phyloP scores from a whole-genome alignment of 1,140 invertebrate genomes.

The Philopotamus ludificatus region DNA sequence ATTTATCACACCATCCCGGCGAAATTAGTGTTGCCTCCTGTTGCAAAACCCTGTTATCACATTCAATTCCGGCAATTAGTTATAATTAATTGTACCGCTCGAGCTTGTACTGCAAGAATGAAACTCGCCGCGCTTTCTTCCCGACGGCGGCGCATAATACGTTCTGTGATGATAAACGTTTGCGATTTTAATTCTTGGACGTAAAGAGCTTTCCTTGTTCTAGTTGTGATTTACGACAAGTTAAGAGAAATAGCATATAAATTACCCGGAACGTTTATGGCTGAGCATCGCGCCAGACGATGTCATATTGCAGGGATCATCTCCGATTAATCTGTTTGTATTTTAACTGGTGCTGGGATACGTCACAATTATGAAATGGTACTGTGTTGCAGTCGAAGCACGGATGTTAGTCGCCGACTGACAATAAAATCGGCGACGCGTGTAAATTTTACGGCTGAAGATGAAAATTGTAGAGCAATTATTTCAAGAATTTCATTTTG shows the following conservation, averaged over 20 bases:
- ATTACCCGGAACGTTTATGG: constrained; percentile 21
- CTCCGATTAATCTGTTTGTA: not conserved
- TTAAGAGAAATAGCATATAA: constrained; percentile 29
- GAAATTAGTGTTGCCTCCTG: too few relatives aligned
- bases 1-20: too few relatives aligned
- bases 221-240: constrained; percentile 27
- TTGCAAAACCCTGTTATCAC: not conserved
- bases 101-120: not conserved
- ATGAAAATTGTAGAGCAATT: too few relatives aligned
- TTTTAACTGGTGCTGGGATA: too few relatives aligned
- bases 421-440: too few relatives aligned
- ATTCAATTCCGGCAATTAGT: not conserved
- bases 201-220: not conserved
- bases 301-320: not conserved
- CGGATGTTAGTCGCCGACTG: too few relatives aligned
- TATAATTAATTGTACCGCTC: not conserved
- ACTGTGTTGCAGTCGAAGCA: too few relatives aligned
- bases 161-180: constrained; percentile 11
- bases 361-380: too few relatives aligned
- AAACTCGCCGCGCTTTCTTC: not conserved
- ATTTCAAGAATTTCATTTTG: too few relatives aligned
- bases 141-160: constrained; percentile 5
- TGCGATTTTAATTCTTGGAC: constrained; percentile 24
- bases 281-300: not conserved
- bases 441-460: too few relatives aligned